These are phyloP conservation scores for Druceiella hillmani DNA, from an alignment of 2,888 invertebrate species.

Conservation along the genomic window DNA sequence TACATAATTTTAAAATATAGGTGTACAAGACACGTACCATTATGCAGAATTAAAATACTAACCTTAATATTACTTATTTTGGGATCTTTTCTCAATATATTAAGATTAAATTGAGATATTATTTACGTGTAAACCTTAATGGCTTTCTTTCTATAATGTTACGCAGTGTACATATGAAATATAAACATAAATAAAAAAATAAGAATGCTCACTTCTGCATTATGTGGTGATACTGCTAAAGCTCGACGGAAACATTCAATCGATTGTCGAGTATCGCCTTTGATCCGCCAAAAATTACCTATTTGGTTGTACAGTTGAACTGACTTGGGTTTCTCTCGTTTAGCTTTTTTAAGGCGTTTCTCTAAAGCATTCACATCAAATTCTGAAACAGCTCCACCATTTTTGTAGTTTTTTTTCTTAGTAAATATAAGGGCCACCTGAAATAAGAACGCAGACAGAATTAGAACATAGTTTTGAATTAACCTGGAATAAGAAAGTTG, in stretches of 20 bases:
- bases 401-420: slow-evolving; percentile 57
- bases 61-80: too few relatives aligned
- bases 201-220: slow-evolving; percentile 61
- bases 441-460: slow-evolving; percentile 16
- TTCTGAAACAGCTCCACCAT: slow-evolving; percentile 54
- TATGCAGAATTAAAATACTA: too few relatives aligned
- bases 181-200: slow-evolving; percentile 5
- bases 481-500: too few relatives aligned
- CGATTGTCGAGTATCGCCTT: slow-evolving; percentile 79
- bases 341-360: slow-evolving; percentile 68
- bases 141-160: too few relatives aligned
- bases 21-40: too few relatives aligned
- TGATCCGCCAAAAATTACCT: slow-evolving; percentile 87
- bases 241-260: slow-evolving; percentile 88
- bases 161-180: too few relatives aligned
- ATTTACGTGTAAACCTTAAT: too few relatives aligned
- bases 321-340: slow-evolving; percentile 77
- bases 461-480: not conserved
- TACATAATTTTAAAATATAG: too few relatives aligned
- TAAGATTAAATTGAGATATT: too few relatives aligned
- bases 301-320: slow-evolving; percentile 85
- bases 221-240: slow-evolving; percentile 78
- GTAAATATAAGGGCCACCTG: slow-evolving; percentile 71
- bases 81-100: too few relatives aligned
- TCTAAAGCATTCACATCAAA: slow-evolving; percentile 72